Evolutionary conservation across 92 coral and sea anemone genomes (phyloP), one percentile per base, ranked within the genome.

Genomic region (Plumapathes pennacea): DNA sequence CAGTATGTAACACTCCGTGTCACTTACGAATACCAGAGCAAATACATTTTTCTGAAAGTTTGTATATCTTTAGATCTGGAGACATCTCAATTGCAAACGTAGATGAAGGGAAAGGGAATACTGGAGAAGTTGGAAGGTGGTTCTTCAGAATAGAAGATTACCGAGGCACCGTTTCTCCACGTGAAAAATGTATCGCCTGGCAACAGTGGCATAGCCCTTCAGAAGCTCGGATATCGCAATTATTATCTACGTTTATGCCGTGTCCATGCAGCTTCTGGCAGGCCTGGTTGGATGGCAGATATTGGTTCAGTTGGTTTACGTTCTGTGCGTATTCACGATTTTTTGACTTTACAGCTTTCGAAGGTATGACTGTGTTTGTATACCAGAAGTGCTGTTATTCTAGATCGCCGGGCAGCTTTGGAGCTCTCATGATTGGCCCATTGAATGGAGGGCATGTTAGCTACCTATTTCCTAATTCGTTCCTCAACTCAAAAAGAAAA

Each of bases 201-300:
- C 27, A 19, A 27, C 18, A 5, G 3, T 15, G 4, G 37, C 14
- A 47, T 25, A 2, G 19, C 18, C 2, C 0, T 0, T 1, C 12
- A 2, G 12, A 27, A 0, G 6, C 5, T 13, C 5, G 1, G 11
- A 47, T 23, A 21, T 1, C 5, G 14, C n/a, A 18, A n/a, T n/a
- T n/a, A n/a, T n/a, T n/a, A n/a, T n/a, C n/a, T n/a, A n/a, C n/a
- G n/a, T n/a, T n/a, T 25, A 28, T 42, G 34, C 69, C 81, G 0
- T 79, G 86, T 50, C 86, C 86, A 6, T 79, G 86, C 18, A 6
- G 62, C 2, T 19, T 7, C 2, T 63, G 55, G 52, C 86, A 79
- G 43, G 81, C 86, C 9, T 24, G 69, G 69, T 40, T 43, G 0
- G 86, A 79, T 36, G 13, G 78, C 15, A 46, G 86, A 36, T 80